Evolutionary conservation across 2,113 vertebrate species (phyloP).

Genomic region (Sarotherodon lohbergeri): DNA sequence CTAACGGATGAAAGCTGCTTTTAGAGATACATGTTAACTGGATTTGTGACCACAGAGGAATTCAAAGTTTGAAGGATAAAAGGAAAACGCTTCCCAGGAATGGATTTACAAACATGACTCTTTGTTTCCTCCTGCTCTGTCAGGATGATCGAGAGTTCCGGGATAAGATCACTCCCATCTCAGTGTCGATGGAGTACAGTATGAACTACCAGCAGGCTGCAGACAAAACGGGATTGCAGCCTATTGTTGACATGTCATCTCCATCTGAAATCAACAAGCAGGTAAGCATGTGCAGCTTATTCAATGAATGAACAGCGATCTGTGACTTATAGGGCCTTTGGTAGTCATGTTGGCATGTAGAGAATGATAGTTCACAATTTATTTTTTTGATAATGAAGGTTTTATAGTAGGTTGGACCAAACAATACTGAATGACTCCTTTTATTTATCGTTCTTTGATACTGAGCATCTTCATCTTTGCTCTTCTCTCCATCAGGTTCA

Average conservation of each 20-base stretch:
- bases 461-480: neutral
- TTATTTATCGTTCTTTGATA: neutral
- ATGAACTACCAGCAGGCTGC: slow-evolving; percentile 82
- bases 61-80: neutral
- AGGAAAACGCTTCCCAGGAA: neutral
- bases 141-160: slow-evolving; percentile 93
- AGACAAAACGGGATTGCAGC: slow-evolving; percentile 81
- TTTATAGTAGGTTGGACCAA: neutral
- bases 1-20: neutral
- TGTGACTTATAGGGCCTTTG: neutral
- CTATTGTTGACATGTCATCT: slow-evolving; percentile 84
- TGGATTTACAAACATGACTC: neutral
- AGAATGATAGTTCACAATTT: neutral
- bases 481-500: slow-evolving; percentile 75
- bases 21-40: neutral
- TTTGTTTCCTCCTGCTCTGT: neutral
- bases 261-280: slow-evolving; percentile 89
- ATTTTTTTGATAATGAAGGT: neutral
- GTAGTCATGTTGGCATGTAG: neutral
- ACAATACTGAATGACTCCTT: neutral
- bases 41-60: neutral
- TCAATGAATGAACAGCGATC: neutral
- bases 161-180: slow-evolving; percentile 95
- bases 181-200: slow-evolving; percentile 88
- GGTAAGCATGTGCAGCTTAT: slow-evolving; percentile 63